Evolutionary conservation across 2,888 invertebrate species (phyloP).

Genomic region (Amphipyra tragopoginis): DNA sequence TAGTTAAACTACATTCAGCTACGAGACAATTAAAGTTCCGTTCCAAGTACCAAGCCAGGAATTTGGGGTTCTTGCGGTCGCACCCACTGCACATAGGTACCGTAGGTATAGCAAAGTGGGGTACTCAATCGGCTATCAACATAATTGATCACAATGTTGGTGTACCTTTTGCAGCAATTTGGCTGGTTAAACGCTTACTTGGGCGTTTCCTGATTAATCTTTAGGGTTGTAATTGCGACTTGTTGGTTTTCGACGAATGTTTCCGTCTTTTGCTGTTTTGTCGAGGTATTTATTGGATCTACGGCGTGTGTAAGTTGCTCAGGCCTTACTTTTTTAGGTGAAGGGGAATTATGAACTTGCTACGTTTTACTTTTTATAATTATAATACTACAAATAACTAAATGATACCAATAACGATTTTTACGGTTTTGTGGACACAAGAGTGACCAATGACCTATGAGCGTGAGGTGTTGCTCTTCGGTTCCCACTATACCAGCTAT

Average conservation of each 20-base stretch:
- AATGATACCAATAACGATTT: no score
- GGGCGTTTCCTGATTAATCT: conserved; percentile 80
- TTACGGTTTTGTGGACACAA: no score
- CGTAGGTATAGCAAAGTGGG: conserved; percentile 60
- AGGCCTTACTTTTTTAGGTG: background rate
- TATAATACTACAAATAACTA: no score
- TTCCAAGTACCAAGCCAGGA: conserved; percentile 56
- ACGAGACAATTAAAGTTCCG: conserved; percentile 62
- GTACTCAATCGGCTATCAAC: conserved; percentile 71
- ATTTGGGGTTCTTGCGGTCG: conserved; percentile 64
- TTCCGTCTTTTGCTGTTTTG: conserved; percentile 66
- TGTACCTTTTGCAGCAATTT: conserved; percentile 75
- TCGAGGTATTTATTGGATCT: conserved; percentile 17
- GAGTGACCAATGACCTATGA: no score
- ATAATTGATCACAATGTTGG: conserved; percentile 73
- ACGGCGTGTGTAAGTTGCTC: conserved; percentile 13
- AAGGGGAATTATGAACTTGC: no score
- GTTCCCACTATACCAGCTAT: no score
- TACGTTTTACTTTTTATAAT: no score
- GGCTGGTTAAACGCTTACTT: conserved; percentile 74
- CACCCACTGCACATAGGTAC: conserved; percentile 54
- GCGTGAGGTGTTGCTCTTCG: no score
- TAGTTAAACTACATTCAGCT: conserved; percentile 53
- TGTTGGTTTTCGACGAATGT: conserved; percentile 71
- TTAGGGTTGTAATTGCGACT: conserved; percentile 75